Evolutionary conservation across 2,888 invertebrate genomes (phyloP), one percentile per base, ranked within the genome.

Genomic region (Amphipyra berbera): DNA sequence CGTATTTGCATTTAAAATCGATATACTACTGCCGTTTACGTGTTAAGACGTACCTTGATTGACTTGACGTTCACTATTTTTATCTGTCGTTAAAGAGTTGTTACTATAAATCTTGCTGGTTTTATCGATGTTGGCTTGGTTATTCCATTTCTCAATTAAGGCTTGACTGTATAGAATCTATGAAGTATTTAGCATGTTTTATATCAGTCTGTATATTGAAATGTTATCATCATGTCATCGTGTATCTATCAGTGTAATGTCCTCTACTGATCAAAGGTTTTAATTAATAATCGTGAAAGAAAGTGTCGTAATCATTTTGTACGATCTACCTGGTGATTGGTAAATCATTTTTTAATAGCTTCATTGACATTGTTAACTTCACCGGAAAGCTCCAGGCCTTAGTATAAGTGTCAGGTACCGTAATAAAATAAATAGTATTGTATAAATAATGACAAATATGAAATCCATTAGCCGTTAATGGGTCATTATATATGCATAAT

Each of bases 1-100:
- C 78, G 81, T 60, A 93, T 93, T 94, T 92, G 90, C 93, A 94
- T 92, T 86, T 88, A 85, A 90, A 90, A 89, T 88, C 88, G 84
- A 90, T 90, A 85, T 81, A 81, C 79, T 76, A 81, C 82, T 79
- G 79, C 81, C 76, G 81, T 82, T 82, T 73, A 66, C 70, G 68
- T 74, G 73, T 72, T 78, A 47, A 64, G 67, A 68, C 61, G 70
- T 73, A 62, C 59, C 73, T 80, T 81, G 80, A 85, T 79, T 84
- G 76, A 77, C 69, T 71, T 73, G 76, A 78, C 78, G 69, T 69
- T 73, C 50, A 75, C 57, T 74, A 76, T 81, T 82, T 78, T 75
- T 79, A 75, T 75, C 74, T 55, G 54, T 65, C 42, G 38, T 69
- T 67, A 56, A 67, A 68, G 50, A 57, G 64, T 64, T 69, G 63